Conservation (phyloP, 2,888 invertebrate species). For the Meloe dianella region DNA sequence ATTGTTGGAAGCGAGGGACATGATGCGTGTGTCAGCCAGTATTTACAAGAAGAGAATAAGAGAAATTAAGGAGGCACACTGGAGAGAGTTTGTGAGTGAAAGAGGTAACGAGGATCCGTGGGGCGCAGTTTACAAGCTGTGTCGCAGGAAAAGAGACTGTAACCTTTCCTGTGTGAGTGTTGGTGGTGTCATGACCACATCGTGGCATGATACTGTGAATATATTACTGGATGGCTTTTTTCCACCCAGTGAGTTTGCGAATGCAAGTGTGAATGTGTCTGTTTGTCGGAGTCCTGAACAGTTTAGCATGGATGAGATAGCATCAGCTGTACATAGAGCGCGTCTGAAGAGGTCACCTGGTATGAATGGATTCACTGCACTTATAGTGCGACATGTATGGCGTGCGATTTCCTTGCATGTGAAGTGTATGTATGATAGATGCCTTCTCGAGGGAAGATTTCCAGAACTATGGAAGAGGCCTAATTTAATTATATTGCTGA, state of each 20-base stretch:
- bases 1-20: neutral
- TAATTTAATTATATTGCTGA: constrained; percentile 1
- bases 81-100: neutral
- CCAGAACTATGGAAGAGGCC: constrained; percentile 14
- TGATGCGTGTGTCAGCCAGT: neutral
- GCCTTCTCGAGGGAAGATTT: constrained; percentile 8
- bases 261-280: neutral
- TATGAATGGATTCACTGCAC: constrained; percentile 18
- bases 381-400: constrained; percentile 13
- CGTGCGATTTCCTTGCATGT: neutral
- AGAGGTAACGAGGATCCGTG: constrained; percentile 14
- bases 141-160: neutral
- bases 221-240: constrained; percentile 16
- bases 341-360: constrained; percentile 19
- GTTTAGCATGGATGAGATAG: neutral
- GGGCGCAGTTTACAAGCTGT: constrained; percentile 14
- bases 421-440: constrained; percentile 13
- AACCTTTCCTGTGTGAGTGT: constrained; percentile 7
- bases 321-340: neutral
- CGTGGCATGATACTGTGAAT: constrained; percentile 14
- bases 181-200: neutral
- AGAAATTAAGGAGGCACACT: neutral
- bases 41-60: constrained; percentile 2
- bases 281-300: neutral
- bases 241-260: neutral